These are phyloP conservation scores for Conus canariensis DNA, from an alignment of 2,888 invertebrate genomes.

Conservation along the genomic window DNA sequence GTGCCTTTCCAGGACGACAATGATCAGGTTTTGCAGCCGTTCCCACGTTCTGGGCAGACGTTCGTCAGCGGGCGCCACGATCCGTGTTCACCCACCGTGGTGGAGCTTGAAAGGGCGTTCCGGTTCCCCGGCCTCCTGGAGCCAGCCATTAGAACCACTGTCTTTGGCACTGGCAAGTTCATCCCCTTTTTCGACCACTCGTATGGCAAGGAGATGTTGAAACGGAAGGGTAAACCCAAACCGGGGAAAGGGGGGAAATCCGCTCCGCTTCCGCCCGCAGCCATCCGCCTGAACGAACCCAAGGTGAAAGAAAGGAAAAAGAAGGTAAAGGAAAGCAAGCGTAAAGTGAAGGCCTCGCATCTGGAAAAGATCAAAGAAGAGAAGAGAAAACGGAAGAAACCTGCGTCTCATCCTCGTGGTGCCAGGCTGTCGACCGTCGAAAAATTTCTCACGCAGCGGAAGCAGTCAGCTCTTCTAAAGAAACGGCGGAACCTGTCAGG, in stretches of 20 bases:
- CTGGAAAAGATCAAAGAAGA: not conserved
- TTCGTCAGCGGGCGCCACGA: not conserved
- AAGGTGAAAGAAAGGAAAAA: not conserved
- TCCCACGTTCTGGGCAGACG: not conserved
- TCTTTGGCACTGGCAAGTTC: not conserved
- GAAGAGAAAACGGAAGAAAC: not conserved
- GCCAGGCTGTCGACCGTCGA: not conserved
- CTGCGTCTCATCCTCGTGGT: no score
- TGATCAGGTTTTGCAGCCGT: not conserved
- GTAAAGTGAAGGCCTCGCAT: not conserved
- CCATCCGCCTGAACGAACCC: not conserved
- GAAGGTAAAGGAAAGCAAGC: not conserved
- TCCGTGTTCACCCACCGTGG: not conserved
- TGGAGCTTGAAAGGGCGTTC: conserved; percentile 11
- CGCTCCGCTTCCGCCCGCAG: not conserved
- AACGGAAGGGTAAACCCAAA: not conserved
- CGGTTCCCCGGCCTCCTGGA: not conserved
- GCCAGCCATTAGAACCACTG: not conserved
- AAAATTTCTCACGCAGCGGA: not conserved
- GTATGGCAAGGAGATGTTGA: not conserved
- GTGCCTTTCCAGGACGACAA: not conserved
- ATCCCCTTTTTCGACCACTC: not conserved
- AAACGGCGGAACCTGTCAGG: not conserved
- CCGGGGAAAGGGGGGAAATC: not conserved
- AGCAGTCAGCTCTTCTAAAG: not conserved